phyloP scores from a whole-genome alignment of 2,113 vertebrate genomes.

The Serilophus lunatus region DNA sequence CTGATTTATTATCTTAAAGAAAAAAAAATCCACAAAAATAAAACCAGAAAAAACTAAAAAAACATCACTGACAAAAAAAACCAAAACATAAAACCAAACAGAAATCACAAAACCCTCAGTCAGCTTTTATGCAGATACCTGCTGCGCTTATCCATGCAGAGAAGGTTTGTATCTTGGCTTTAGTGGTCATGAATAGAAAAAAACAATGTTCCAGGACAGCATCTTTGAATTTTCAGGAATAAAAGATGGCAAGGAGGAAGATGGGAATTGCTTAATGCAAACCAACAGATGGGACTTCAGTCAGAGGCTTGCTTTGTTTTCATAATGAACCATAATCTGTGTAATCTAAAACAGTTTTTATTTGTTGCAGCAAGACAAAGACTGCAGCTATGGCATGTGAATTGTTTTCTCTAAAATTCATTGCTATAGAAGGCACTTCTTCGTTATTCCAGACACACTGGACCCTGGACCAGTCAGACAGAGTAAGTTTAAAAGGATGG shows the following conservation, averaged over 20 bases:
- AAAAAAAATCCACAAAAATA: no score
- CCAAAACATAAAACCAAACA: background rate
- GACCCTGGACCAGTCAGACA: background rate
- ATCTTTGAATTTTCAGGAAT: constrained; percentile 9
- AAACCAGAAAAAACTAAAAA: background rate
- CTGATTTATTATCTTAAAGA: background rate
- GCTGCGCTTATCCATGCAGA: background rate
- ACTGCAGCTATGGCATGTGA: background rate
- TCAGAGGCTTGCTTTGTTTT: constrained; percentile 42
- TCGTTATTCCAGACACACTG: background rate
- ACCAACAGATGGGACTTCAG: constrained; percentile 29
- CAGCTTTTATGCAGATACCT: background rate
- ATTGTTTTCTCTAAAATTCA: background rate
- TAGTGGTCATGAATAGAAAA: background rate
- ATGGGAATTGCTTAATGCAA: constrained; percentile 8
- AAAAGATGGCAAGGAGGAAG: background rate
- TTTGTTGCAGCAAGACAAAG: constrained; percentile 13
- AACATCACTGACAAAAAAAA: background rate
- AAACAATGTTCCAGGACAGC: background rate
- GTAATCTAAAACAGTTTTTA: constrained; percentile 32
- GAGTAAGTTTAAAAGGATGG: background rate
- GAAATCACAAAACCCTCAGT: background rate
- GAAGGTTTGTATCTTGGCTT: background rate
- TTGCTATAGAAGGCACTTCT: background rate
- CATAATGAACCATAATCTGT: constrained; percentile 36